Conservation (phyloP, 2,888 invertebrate genomes). For the Meloe dianella region DNA sequence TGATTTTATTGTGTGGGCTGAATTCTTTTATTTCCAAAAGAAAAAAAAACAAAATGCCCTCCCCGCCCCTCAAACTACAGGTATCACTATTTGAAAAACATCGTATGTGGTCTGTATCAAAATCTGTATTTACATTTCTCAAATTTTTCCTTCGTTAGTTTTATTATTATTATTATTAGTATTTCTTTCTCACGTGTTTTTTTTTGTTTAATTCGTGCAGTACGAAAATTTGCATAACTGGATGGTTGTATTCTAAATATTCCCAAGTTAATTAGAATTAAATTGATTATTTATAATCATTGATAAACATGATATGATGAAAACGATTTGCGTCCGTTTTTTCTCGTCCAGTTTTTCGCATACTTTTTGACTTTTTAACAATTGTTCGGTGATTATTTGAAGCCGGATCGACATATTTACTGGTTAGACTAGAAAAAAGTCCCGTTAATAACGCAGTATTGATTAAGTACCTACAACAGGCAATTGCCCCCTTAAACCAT, state of each 20-base stretch:
- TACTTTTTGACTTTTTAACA: neutral
- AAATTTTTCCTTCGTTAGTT: constrained; percentile 15
- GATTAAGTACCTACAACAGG: no score
- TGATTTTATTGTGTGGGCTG: constrained; percentile 50
- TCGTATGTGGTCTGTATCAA: constrained; percentile 52
- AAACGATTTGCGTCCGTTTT: neutral
- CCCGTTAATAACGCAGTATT: no score
- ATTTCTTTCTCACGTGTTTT: no score
- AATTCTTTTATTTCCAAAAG: constrained; percentile 30
- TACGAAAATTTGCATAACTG: neutral
- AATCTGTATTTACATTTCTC: constrained; percentile 42
- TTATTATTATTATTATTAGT: no score
- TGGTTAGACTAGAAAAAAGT: no score
- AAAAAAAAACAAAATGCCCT: neutral
- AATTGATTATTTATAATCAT: neutral
- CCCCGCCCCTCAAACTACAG: constrained; percentile 32
- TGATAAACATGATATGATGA: no score
- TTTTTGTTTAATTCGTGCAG: neutral
- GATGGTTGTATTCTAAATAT: neutral
- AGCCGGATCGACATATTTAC: no score
- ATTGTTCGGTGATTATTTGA: no score
- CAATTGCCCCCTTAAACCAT: no score
- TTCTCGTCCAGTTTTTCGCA: neutral
- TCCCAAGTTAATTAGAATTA: neutral
- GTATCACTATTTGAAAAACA: constrained; percentile 32